Evolutionary conservation across 2,113 vertebrate genomes (phyloP), one percentile per base, ranked within the genome.

Genomic region (Pluvialis apricaria): DNA sequence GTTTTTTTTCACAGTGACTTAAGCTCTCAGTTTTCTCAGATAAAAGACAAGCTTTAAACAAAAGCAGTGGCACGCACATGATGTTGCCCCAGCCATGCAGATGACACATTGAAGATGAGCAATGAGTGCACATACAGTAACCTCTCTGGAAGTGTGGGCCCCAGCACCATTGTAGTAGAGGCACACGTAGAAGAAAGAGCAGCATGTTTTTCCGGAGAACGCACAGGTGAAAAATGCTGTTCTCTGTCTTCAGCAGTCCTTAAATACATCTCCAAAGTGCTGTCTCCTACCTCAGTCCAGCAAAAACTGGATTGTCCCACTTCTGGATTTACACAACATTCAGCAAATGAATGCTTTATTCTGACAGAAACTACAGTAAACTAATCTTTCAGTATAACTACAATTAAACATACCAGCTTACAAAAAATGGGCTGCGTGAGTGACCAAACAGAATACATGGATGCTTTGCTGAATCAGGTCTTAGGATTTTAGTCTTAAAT

Each of bases 61-160:
- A 28, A 52, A 64, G 1, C 16, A 34, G 6, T 79, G 38, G 10
- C 24, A 22, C 32, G 22, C 22, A 65, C 3, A 25, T 42, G 31
- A 44, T 26, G 18, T 4, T 54, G 18, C 15, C 20, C 6, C 25
- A 72, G 25, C 5, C 57, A 10, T 13, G 26, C 5, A 36, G 15
- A 32, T 44, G 26, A 15, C 1, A 2, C 32, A 28, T 10, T 82
- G 47, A 70, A 64, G 52, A 51, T 4, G 18, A 72, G 4, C 47
- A 47, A 34, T 11, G 3, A 21, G 22, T 51, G 18, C 16, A 40
- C 5, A 11, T 3, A 22, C 5, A 51, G n/a, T 22, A 40, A 36
- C 4, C 2, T 28, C 7, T 58, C 11, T 64, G 47, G 21, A 80
- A 64, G 9, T 0, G 0, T 29, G 29, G 29, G 5, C 14, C 52